Percentiles rank a stretch among this genome's conserved stretches.
phyloP scores from a whole-genome alignment of 2,888 invertebrate species.

The Drosophila putrida region DNA sequence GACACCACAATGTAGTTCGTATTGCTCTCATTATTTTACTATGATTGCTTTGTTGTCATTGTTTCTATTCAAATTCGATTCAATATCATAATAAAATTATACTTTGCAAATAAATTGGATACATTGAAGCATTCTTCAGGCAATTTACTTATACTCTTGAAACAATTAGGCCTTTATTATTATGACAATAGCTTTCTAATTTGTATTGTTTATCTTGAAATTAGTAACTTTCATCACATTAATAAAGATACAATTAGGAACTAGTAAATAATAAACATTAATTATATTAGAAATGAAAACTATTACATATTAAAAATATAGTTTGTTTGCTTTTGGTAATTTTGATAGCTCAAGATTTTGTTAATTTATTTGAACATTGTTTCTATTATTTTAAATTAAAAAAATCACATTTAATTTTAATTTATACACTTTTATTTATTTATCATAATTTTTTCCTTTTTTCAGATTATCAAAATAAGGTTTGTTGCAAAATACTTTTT shows the following conservation, averaged over 20 bases:
- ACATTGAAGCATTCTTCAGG: not conserved
- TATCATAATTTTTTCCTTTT: no score
- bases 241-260: not conserved
- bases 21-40: slow-evolving; percentile 14
- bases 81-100: slow-evolving; percentile 34
- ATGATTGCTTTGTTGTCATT: slow-evolving; percentile 13
- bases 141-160: not conserved
- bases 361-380: no score
- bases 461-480: no score
- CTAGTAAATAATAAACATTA: not conserved
- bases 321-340: no score
- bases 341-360: no score
- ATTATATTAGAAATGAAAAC: no score
- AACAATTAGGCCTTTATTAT: not conserved
- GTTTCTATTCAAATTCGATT: slow-evolving; percentile 19
- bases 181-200: not conserved
- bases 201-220: not conserved
- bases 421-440: no score
- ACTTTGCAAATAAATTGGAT: slow-evolving; percentile 22
- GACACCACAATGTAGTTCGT: slow-evolving; percentile 9
- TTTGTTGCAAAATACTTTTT: no score
- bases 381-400: no score
- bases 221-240: not conserved
- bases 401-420: no score
- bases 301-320: no score